Base-by-base conservation (phyloP, 2,888 invertebrate genomes). In the Petrolisthes cinctipes region DNA sequence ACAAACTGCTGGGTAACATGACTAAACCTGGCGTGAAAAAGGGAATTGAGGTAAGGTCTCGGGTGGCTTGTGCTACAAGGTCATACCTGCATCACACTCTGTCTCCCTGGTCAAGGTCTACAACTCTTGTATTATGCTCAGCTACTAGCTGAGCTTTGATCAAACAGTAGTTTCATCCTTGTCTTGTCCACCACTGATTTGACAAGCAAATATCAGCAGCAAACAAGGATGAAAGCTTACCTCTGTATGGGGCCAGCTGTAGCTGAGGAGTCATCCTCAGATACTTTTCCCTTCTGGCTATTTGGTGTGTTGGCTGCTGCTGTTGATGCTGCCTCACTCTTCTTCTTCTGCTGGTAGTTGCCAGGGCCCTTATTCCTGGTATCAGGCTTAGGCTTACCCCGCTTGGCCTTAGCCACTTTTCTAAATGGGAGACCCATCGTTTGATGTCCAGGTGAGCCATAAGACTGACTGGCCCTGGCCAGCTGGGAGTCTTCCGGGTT, bases 171-270 rank as follows among this genome's bases (percentile, higher is more conserved):
- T 17, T 71, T 6, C 20, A n/a, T 17, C 20, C 20, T 71, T n/a
- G 20, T 71, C 14, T 71, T n/a, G 71, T 71, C 71, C 14, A n/a
- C 6, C 71, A 37, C 11, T 71, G 71, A 71, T 20, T n/a, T 71
- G 71, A 71, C 17, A 71, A 71, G 71, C 71, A 71, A 71, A 37
- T 11, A 6, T 71, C 71, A 17, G 71, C n/a, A 71, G 11, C 71
- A 71, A 14, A 71, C 71, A n/a, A 20, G n/a, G 71, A 71, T 71
- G 20, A n/a, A 81, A 68, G 85, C 85, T 85, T 85, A 85, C 85
- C 85, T 85, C 85, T 57, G 78, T 37, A n/a, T 85, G 23, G 85
- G 79, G 85, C 76, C 79, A 78, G 78, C 81, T 80, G 80, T 57
- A 57, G 80, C 83, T 85, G 85, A 79, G 85, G 68, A 54, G 54